Percentiles rank a stretch among this genome's conserved stretches.
These are phyloP conservation scores for Sminthurides bifidus DNA, from an alignment of 1,140 invertebrate species.

Conservation along the genomic window DNA sequence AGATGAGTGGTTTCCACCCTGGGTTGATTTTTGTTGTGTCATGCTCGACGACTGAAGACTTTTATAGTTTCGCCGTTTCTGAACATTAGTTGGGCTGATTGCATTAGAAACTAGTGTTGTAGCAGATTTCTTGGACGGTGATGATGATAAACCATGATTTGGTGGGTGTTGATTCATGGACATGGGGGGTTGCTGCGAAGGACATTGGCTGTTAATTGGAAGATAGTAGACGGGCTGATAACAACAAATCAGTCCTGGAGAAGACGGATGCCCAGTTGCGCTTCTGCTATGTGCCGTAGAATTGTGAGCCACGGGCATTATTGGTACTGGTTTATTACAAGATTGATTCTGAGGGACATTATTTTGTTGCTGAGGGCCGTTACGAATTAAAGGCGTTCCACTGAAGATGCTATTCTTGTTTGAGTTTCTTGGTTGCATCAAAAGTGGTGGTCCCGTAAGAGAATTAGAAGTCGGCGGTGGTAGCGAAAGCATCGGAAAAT, in stretches of 20 bases:
- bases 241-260: constrained; percentile 17
- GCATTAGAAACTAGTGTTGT: background rate
- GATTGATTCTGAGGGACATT: background rate
- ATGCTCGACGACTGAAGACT: background rate
- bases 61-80: constrained; percentile 10
- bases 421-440: constrained; percentile 12
- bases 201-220: too few relatives aligned
- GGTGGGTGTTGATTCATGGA: background rate
- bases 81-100: background rate
- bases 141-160: background rate
- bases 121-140: background rate
- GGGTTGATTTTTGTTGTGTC: too few relatives aligned
- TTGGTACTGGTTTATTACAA: background rate
- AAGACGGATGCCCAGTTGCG: background rate
- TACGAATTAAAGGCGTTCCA: constrained; percentile 16
- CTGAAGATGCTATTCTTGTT: constrained; percentile 10
- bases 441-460: constrained; percentile 5
- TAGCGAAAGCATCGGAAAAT: too few relatives aligned
- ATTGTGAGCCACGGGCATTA: background rate
- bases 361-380: background rate
- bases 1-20: too few relatives aligned
- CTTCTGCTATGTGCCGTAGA: background rate
- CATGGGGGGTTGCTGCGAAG: background rate
- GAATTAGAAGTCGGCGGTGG: too few relatives aligned
- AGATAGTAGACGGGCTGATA: constrained; percentile 21